These are phyloP conservation scores for Metaphire vulgaris DNA, from an alignment of 1,140 invertebrate genomes.

Conservation along the genomic window DNA sequence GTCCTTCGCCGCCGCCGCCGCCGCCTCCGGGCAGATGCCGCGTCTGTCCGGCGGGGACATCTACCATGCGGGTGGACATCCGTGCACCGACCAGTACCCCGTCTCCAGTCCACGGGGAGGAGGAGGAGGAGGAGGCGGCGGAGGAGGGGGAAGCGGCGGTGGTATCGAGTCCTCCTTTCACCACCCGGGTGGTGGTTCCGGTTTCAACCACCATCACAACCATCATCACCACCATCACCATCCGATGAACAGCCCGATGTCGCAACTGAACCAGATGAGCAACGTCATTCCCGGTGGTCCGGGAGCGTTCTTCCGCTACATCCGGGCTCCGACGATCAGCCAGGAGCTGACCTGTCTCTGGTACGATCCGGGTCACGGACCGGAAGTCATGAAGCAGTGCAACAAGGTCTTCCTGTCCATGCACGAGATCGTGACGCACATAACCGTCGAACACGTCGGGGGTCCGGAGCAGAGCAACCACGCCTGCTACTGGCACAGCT, in stretches of 20 bases:
- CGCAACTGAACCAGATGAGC: slow-evolving; percentile 4
- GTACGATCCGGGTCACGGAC: slow-evolving; percentile 62
- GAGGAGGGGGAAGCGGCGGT: no score
- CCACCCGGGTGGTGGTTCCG: not conserved
- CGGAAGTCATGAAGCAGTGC: slow-evolving; percentile 63
- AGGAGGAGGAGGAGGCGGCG: no score
- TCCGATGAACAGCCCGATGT: not conserved
- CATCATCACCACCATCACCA: slow-evolving; percentile 7
- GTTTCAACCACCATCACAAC: not conserved
- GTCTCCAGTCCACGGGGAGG: not conserved
- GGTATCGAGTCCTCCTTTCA: no score
- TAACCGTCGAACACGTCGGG: slow-evolving; percentile 94
- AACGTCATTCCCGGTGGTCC: slow-evolving; percentile 1
- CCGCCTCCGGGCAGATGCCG: not conserved
- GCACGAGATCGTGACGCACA: slow-evolving; percentile 93
- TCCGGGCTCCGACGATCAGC: slow-evolving; percentile 66
- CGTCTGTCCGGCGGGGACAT: not conserved
- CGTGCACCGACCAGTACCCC: not conserved
- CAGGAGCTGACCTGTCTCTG: slow-evolving; percentile 89
- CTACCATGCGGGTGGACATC: not conserved
- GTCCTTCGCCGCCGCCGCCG: not conserved
- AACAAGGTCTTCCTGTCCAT: slow-evolving; percentile 85
- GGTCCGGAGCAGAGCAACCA: slow-evolving; percentile 75
- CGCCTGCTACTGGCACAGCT: slow-evolving; percentile 77
- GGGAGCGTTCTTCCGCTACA: slow-evolving; percentile 83